These are phyloP conservation scores for Astatotilapia flaviijosephi DNA, from an alignment of 2,113 vertebrate species.

Conservation along the genomic window DNA sequence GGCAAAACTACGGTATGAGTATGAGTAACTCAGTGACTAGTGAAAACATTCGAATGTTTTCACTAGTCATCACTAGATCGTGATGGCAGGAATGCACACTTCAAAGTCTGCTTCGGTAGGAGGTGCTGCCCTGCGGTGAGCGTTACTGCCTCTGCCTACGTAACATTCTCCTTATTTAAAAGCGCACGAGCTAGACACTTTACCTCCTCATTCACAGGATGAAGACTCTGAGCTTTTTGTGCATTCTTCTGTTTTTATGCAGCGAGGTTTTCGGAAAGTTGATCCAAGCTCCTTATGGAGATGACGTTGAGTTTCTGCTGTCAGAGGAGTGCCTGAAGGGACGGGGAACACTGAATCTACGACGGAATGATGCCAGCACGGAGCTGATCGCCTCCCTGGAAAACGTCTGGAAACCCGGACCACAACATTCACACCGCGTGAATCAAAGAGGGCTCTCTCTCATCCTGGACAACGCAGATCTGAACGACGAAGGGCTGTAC, in stretches of 20 bases:
- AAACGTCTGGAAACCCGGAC: neutral
- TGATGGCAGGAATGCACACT: fast-evolving
- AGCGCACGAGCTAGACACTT: fast-evolving
- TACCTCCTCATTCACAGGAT: neutral
- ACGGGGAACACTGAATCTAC: fast-evolving
- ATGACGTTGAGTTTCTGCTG: fast-evolving
- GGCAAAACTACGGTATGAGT: neutral
- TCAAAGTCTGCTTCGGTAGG: fast-evolving
- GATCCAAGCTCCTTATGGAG: fast-evolving
- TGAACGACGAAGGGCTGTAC: neutral
- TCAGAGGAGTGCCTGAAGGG: neutral
- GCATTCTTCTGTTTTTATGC: neutral
- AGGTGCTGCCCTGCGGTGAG: fast-evolving
- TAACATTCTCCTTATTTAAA: neutral
- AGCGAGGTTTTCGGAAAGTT: neutral
- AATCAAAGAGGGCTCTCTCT: neutral
- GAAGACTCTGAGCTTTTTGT: neutral
- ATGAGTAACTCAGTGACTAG: neutral
- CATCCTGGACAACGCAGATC: neutral
- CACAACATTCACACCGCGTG: fast-evolving
- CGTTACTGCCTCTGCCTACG: fast-evolving
- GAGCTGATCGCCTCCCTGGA: neutral
- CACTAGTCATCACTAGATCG: no score
- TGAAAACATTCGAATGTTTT: fast-evolving
- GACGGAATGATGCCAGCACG: fast-evolving